Conservation (phyloP, 2,797 vertebrate species). For the Meriones psammophilus region DNA sequence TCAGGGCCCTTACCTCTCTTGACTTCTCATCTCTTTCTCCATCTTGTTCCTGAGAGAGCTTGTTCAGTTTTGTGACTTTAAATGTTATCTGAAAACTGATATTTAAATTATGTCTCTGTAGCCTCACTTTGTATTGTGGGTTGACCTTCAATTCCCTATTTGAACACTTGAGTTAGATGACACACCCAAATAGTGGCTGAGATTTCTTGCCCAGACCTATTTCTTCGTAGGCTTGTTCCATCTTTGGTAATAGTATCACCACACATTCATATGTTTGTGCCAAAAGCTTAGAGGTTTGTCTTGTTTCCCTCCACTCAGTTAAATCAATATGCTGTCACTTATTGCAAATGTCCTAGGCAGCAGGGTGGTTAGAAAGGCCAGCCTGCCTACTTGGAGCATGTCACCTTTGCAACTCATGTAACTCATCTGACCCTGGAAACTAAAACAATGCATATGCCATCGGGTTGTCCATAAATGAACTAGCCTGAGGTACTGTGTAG, state of each 20-base stretch:
- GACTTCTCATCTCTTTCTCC: background rate
- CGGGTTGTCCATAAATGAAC: background rate
- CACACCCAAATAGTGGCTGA: background rate
- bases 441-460: background rate
- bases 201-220: background rate
- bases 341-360: background rate
- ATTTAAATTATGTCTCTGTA: background rate
- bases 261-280: background rate
- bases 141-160: background rate
- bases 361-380: background rate
- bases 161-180: background rate
- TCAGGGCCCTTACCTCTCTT: background rate
- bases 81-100: background rate
- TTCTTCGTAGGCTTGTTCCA: background rate
- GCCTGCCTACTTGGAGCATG: background rate
- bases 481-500: background rate
- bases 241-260: background rate
- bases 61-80: background rate
- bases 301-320: background rate
- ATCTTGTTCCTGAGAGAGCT: background rate
- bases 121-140: background rate
- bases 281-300: background rate
- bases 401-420: background rate
- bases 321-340: background rate
- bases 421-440: background rate